phyloP scores from a whole-genome alignment of 2,888 invertebrate genomes.

The Herminia tarsipennalis region DNA sequence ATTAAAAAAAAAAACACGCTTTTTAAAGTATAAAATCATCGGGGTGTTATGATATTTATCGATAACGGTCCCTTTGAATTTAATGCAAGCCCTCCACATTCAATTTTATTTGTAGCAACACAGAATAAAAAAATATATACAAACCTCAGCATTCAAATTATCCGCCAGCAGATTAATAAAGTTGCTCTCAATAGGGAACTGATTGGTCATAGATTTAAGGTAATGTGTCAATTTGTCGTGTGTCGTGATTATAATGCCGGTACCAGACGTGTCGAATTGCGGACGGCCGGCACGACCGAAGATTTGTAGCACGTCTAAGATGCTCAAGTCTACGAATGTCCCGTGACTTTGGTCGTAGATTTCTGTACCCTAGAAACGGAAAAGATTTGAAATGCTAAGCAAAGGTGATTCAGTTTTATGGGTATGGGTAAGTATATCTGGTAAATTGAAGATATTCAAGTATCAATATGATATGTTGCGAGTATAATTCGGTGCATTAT shows the following conservation, averaged over 20 bases:
- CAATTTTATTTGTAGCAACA: background rate
- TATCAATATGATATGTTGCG: too few relatives aligned
- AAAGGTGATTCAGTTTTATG: too few relatives aligned
- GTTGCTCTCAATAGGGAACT: slow-evolving; percentile 99
- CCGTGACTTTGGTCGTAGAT: slow-evolving; percentile 98
- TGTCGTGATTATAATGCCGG: slow-evolving; percentile 97
- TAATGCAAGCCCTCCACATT: too few relatives aligned
- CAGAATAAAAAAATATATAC: slow-evolving; percentile 6
- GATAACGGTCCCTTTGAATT: too few relatives aligned
- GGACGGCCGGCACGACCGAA: slow-evolving; percentile 99
- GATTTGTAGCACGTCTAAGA: slow-evolving; percentile 98
- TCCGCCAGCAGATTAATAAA: slow-evolving; percentile 96
- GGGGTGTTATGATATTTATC: too few relatives aligned
- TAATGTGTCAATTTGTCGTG: slow-evolving; percentile 97
- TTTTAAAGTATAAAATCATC: too few relatives aligned
- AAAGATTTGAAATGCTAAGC: too few relatives aligned
- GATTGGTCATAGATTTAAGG: slow-evolving; percentile 96
- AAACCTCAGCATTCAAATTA: slow-evolving; percentile 98
- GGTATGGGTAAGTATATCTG: too few relatives aligned
- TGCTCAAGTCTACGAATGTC: slow-evolving; percentile 96
- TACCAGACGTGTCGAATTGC: slow-evolving; percentile 97
- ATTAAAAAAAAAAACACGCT: too few relatives aligned
- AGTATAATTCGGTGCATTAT: too few relatives aligned
- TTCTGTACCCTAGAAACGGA: slow-evolving; percentile 92
- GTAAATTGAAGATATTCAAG: too few relatives aligned